Evolutionary conservation across 2,113 vertebrate genomes (phyloP), one percentile per base, ranked within the genome.

Genomic region (Archocentrus centrarchus): DNA sequence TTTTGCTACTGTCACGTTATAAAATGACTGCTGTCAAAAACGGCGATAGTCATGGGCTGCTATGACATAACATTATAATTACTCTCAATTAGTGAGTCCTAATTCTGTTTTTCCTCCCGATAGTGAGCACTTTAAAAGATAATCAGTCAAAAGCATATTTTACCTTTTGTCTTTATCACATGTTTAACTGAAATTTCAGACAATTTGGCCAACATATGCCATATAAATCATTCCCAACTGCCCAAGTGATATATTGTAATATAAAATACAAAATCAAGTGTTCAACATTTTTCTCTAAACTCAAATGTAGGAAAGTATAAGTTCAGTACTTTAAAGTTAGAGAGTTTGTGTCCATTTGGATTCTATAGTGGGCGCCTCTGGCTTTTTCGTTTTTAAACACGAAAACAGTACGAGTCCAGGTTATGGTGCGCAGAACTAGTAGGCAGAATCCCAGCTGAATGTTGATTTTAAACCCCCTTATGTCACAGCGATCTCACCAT

Each of bases 141-240:
- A 32, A 35, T 55, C 68, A n/a, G 6, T n/a, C 47, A 73, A 73
- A 55, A 35, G 1, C 6, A 0, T 14, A 14, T 55, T 20, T 70
- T 32, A 15, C 44, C 30, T 24, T 70, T 73, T 73, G 66, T 53
- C 68, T 55, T 73, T 35, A 6, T 18, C 53, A 27, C 68, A 53
- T 73, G 6, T 73, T 73, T 53, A 73, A 73, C 53, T 73, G 10
- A 53, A 32, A 18, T 73, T 53, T 27, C 27, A 0, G 17, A 73
- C 20, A 10, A n/a, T 73, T n/a, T 32, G 68, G 27, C 47, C 27
- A 73, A 73, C 53, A 73, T 53, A 73, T 73, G 10, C 27, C 11
- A 73, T 55, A 20, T 73, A 50, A 53, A 73, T n/a, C 68, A 73
- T 53, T 73, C 66, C 32, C 27, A 73, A 73, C 24, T 73, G 66